These are phyloP conservation scores for Oceanodroma leucorhoa DNA, from an alignment of 2,797 vertebrate species.

Conservation along the genomic window DNA sequence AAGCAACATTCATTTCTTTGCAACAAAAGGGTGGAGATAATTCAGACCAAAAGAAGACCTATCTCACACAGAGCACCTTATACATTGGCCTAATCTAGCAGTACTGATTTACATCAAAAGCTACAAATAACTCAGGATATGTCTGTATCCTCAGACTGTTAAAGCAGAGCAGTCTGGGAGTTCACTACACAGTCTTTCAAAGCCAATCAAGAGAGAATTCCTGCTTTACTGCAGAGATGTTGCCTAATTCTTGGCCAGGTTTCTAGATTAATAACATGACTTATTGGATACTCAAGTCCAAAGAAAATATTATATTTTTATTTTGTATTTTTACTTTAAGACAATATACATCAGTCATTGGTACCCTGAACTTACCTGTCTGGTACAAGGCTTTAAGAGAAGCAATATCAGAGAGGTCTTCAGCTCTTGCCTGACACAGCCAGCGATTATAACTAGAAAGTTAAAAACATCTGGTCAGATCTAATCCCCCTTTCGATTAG, in stretches of 20 bases:
- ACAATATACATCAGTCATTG: background rate
- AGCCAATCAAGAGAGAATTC: background rate
- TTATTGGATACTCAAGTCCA: background rate
- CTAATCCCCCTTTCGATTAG: background rate
- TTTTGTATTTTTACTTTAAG: background rate
- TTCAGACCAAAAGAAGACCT: no score
- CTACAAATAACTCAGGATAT: background rate
- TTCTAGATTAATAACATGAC: background rate
- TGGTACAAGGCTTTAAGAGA: conserved; percentile 97
- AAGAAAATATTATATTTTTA: background rate
- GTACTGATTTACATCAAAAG: background rate
- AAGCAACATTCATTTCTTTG: background rate
- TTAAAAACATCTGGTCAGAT: conserved; percentile 22
- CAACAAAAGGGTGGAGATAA: background rate
- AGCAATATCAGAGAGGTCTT: conserved; percentile 95
- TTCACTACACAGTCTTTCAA: background rate
- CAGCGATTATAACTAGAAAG: conserved; percentile 91
- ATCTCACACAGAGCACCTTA: background rate
- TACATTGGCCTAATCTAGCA: background rate
- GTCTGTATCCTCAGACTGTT: background rate
- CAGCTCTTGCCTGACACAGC: conserved; percentile 93
- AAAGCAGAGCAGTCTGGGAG: background rate
- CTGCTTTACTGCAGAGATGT: background rate
- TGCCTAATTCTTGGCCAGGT: background rate
- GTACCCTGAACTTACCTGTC: conserved; percentile 81